Conservation (phyloP, 1,140 invertebrate genomes). For the Steinernema feltiae region DNA sequence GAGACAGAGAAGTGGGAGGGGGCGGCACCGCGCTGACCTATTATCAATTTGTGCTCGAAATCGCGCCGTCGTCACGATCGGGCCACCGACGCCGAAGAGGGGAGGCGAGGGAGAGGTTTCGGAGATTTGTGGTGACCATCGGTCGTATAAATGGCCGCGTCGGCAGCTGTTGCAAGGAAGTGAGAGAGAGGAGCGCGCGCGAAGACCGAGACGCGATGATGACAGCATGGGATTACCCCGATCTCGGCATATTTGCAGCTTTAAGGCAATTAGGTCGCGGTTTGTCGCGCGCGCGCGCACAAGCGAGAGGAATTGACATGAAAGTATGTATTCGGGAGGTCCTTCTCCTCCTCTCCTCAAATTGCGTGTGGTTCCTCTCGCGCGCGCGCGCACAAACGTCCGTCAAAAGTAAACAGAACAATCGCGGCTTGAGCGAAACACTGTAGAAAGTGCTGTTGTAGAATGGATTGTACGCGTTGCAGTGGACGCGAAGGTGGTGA, state of each 20-base stretch:
- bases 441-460: neutral
- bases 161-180: constrained; percentile 13
- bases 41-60: neutral
- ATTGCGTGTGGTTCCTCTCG: too few relatives aligned
- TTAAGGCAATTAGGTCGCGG: neutral
- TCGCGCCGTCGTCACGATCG: neutral
- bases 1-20: neutral
- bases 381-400: too few relatives aligned
- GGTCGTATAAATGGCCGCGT: constrained; percentile 10
- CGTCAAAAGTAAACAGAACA: constrained; percentile 7
- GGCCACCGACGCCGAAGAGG: too few relatives aligned
- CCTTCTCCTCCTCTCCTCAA: neutral
- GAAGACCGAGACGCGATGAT: neutral
- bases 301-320: neutral
- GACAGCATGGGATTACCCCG: constrained; percentile 10
- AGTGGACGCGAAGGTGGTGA: too few relatives aligned
- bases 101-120: neutral
- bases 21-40: neutral
- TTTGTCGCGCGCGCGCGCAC: neutral
- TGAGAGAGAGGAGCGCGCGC: neutral
- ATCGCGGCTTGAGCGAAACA: neutral
- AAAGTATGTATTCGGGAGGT: neutral
- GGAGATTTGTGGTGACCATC: constrained; percentile 15
- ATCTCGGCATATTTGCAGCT: neutral
- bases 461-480: neutral